phyloP scores from a whole-genome alignment of 2,113 vertebrate species.

The Recurvirostra avosetta region DNA sequence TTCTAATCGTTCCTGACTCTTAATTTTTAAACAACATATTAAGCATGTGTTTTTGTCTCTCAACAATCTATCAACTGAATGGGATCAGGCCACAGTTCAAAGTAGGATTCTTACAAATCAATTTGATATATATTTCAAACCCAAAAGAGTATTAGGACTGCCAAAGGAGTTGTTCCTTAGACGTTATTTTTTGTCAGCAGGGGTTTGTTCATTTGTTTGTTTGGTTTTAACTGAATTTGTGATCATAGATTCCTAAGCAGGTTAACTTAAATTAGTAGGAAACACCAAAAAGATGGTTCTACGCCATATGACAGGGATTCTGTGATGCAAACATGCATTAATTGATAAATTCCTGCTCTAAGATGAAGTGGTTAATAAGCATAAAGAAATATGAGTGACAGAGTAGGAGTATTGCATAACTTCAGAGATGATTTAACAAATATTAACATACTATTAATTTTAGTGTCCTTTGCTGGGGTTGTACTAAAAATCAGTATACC shows the following conservation, averaged over 20 bases:
- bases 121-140: conserved; percentile 36
- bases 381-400: neutral
- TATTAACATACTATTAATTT: neutral
- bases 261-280: neutral
- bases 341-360: neutral
- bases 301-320: neutral
- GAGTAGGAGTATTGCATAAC: neutral
- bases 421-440: neutral
- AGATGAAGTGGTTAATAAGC: neutral
- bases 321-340: neutral
- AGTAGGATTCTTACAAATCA: conserved; percentile 39
- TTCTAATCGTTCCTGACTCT: conserved; percentile 46
- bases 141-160: neutral
- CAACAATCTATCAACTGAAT: neutral
- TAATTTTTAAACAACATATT: conserved; percentile 37
- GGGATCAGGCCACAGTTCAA: neutral
- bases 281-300: neutral
- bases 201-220: neutral
- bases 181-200: neutral
- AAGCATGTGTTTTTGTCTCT: neutral
- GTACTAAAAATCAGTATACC: neutral
- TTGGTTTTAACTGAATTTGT: neutral
- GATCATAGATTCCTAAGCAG: neutral
- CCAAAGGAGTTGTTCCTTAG: neutral
- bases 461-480: neutral